These are phyloP conservation scores for Nomada goodeniana DNA, from an alignment of 2,888 invertebrate species.

Conservation along the genomic window DNA sequence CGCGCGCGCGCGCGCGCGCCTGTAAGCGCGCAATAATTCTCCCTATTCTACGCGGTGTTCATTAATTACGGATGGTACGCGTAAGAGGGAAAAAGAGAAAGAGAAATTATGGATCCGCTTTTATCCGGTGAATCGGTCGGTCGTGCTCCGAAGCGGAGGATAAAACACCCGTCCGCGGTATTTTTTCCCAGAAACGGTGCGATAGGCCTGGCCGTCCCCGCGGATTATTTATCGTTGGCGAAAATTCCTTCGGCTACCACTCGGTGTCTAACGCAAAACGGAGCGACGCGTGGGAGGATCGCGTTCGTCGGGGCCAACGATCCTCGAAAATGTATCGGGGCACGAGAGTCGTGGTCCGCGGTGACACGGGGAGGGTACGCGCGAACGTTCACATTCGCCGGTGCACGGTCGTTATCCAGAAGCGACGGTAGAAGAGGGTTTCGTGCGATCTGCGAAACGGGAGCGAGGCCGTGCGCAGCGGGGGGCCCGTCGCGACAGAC, in stretches of 20 bases:
- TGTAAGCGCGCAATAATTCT: constrained; percentile 77
- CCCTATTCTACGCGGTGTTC: constrained; percentile 78
- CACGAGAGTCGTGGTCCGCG: not conserved
- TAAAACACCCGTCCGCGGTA: constrained; percentile 52
- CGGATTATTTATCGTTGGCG: constrained; percentile 65
- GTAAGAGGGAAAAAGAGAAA: constrained; percentile 70
- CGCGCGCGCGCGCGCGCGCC: constrained; percentile 40
- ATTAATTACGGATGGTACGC: constrained; percentile 73
- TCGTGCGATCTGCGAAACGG: constrained; percentile 48
- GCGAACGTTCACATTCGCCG: constrained; percentile 6
- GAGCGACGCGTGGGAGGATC: constrained; percentile 14
- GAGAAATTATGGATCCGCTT: constrained; percentile 78
- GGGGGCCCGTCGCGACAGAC: constrained; percentile 60
- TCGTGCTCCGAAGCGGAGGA: constrained; percentile 53
- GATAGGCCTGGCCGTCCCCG: constrained; percentile 58
- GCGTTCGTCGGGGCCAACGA: not conserved
- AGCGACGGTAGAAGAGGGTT: constrained; percentile 22
- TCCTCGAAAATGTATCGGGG: not conserved
- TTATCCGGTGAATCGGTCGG: constrained; percentile 75
- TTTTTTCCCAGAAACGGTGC: constrained; percentile 47
- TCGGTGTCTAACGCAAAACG: not conserved
- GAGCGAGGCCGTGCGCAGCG: constrained; percentile 69
- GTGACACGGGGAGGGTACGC: not conserved
- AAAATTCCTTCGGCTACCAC: constrained; percentile 38
- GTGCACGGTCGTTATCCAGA: not conserved